Percentiles rank a stretch among this genome's conserved stretches.
Evolutionary conservation across 92 coral and sea anemone species (phyloP).

Genomic region (Phymanthus crucifer): DNA sequence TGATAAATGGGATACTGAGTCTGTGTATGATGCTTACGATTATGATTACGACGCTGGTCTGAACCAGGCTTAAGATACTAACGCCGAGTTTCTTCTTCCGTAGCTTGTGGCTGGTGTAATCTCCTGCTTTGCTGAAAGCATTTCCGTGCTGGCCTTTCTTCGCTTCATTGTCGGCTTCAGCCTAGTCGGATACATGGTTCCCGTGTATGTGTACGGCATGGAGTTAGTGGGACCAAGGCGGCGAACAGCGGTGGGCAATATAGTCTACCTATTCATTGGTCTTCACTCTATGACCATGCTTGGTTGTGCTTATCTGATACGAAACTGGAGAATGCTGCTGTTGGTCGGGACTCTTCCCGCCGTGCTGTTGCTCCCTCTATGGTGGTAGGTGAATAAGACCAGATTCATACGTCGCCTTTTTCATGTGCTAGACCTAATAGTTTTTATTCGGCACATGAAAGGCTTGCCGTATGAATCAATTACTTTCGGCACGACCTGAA

Average conservation of each 20-base stretch:
- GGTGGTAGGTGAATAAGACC: conserved; percentile 41
- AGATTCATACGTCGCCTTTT: neutral
- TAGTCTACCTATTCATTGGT: neutral
- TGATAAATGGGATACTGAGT: too few relatives aligned
- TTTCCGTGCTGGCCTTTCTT: conserved; percentile 44
- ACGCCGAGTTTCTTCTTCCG: neutral
- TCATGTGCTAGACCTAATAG: too few relatives aligned
- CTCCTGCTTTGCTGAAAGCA: conserved; percentile 34
- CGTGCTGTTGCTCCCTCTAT: conserved; percentile 36
- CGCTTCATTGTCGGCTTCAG: conserved; percentile 53
- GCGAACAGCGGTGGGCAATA: conserved; percentile 43
- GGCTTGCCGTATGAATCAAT: neutral
- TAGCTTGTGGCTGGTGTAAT: conserved; percentile 42
- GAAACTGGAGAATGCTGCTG: conserved; percentile 37
- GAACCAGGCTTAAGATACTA: neutral
- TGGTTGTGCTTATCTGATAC: conserved; percentile 28
- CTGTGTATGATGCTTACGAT: too few relatives aligned
- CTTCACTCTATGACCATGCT: neutral
- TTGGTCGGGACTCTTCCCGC: conserved; percentile 35
- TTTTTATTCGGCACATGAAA: neutral
- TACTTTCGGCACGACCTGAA: neutral
- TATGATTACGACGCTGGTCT: too few relatives aligned
- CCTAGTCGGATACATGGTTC: conserved; percentile 40
- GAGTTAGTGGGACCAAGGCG: conserved; percentile 45
- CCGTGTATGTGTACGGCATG: conserved; percentile 41